phyloP scores from a whole-genome alignment of 2,888 invertebrate genomes.

The Ferrisia virgata region DNA sequence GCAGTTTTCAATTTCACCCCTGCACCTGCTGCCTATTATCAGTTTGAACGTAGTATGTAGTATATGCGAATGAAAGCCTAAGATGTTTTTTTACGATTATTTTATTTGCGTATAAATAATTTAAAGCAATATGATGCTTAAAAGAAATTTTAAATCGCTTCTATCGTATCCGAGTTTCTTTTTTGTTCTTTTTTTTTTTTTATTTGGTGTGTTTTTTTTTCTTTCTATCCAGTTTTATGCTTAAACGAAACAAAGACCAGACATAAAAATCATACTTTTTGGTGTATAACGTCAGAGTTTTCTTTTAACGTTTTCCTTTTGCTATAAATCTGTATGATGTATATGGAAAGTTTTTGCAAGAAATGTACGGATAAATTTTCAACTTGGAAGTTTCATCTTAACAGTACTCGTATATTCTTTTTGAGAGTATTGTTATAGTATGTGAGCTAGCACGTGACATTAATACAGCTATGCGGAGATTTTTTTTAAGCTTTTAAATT shows the following conservation, averaged over 20 bases:
- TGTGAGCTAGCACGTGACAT: conserved; percentile 15
- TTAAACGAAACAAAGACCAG: conserved; percentile 28
- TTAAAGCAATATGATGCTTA: conserved; percentile 22
- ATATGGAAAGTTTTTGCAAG: conserved; percentile 19
- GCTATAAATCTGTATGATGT: conserved; percentile 28
- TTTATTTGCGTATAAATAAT: conserved; percentile 28
- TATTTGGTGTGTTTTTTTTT: not conserved
- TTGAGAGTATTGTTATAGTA: not conserved
- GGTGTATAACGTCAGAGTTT: conserved; percentile 30
- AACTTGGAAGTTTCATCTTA: conserved; percentile 26
- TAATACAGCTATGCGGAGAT: not conserved
- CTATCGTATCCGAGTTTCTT: not conserved
- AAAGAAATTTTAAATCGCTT: conserved; percentile 19
- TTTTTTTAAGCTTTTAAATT: conserved; percentile 9
- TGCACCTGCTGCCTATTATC: not conserved
- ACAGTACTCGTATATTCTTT: conserved; percentile 22
- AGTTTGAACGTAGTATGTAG: not conserved
- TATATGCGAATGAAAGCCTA: not conserved
- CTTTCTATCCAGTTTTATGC: not conserved
- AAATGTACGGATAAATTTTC: conserved; percentile 19
- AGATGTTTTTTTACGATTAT: not conserved
- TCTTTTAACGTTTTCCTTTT: conserved; percentile 28
- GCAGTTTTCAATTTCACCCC: not conserved
- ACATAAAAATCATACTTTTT: conserved; percentile 28
- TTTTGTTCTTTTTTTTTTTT: not conserved